Percentiles rank a stretch among this genome's conserved stretches.
phyloP scores from a whole-genome alignment of 2,888 invertebrate species.

The Hecatera dysodea region DNA sequence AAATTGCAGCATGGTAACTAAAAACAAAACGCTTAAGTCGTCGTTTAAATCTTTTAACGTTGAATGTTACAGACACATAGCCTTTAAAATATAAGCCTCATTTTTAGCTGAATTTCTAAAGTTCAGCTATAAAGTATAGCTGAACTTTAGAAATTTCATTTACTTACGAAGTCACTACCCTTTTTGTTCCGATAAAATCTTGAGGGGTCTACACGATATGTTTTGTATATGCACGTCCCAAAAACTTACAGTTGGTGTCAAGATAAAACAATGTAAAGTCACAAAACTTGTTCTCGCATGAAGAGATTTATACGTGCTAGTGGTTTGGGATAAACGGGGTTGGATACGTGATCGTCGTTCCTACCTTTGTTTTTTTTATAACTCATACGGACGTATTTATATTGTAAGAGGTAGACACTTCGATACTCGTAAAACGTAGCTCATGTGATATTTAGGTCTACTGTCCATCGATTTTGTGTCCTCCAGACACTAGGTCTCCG shows the following conservation, averaged over 20 bases:
- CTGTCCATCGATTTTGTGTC: slow-evolving; percentile 61
- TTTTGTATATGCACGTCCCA: slow-evolving; percentile 39
- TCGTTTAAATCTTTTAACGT: slow-evolving; percentile 15
- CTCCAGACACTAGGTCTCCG: slow-evolving; percentile 53
- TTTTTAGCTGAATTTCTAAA: slow-evolving; percentile 19
- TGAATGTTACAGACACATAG: slow-evolving; percentile 4
- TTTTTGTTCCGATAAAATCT: slow-evolving; percentile 30
- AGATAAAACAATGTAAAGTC: slow-evolving; percentile 56
- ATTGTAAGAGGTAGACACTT: slow-evolving; percentile 52
- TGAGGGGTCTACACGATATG: slow-evolving; percentile 25
- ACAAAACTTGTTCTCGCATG: slow-evolving; percentile 58
- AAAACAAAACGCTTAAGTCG: not conserved
- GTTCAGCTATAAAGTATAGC: too few relatives aligned
- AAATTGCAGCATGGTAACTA: not conserved
- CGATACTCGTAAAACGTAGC: slow-evolving; percentile 59
- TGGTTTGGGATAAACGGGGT: slow-evolving; percentile 59
- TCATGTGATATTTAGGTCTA: slow-evolving; percentile 60
- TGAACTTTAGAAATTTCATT: slow-evolving; percentile 25
- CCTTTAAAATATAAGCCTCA: slow-evolving; percentile 3
- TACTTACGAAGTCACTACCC: slow-evolving; percentile 10
- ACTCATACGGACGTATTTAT: slow-evolving; percentile 59
- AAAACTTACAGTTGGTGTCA: slow-evolving; percentile 54
- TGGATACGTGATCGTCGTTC: slow-evolving; percentile 55
- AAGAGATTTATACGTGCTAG: slow-evolving; percentile 63
- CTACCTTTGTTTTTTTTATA: slow-evolving; percentile 58